Conservation (phyloP, 2,888 invertebrate species). For the Tuta absoluta region DNA sequence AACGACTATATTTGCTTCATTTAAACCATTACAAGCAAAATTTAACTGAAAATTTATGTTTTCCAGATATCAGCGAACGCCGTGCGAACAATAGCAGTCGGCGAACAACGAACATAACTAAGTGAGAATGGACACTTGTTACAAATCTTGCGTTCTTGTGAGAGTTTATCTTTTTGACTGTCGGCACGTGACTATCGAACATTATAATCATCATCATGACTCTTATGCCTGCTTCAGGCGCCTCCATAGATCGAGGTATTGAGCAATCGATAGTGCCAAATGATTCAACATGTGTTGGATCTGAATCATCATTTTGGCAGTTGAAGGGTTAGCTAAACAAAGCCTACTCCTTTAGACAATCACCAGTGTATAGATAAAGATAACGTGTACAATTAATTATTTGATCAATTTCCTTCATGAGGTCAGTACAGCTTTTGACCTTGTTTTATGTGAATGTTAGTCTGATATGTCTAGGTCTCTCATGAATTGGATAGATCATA, state of each 20-base stretch:
- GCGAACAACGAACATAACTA: constrained; percentile 71
- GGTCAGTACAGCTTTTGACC: constrained; percentile 56
- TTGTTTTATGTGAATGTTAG: constrained; percentile 48
- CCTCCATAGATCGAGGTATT: too few species aligned
- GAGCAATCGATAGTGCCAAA: too few species aligned
- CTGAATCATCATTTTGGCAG: too few species aligned
- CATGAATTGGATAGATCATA: background rate
- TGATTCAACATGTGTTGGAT: too few species aligned
- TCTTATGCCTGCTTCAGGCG: too few species aligned
- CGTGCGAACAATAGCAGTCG: constrained; percentile 72
- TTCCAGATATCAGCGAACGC: constrained; percentile 75
- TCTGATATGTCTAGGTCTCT: background rate
- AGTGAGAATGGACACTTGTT: constrained; percentile 68
- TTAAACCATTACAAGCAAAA: background rate
- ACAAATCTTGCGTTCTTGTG: constrained; percentile 47
- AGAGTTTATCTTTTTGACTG: constrained; percentile 55
- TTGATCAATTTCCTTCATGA: constrained; percentile 42
- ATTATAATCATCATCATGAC: too few species aligned
- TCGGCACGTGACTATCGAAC: background rate
- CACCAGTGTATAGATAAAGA: constrained; percentile 46
- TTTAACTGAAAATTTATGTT: background rate
- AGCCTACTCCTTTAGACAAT: constrained; percentile 59
- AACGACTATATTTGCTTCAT: too few species aligned
- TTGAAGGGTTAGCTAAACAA: constrained; percentile 34
- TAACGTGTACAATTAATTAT: constrained; percentile 56